These are phyloP conservation scores for Anastrepha obliqua DNA, from an alignment of 1,140 invertebrate genomes.

Conservation along the genomic window DNA sequence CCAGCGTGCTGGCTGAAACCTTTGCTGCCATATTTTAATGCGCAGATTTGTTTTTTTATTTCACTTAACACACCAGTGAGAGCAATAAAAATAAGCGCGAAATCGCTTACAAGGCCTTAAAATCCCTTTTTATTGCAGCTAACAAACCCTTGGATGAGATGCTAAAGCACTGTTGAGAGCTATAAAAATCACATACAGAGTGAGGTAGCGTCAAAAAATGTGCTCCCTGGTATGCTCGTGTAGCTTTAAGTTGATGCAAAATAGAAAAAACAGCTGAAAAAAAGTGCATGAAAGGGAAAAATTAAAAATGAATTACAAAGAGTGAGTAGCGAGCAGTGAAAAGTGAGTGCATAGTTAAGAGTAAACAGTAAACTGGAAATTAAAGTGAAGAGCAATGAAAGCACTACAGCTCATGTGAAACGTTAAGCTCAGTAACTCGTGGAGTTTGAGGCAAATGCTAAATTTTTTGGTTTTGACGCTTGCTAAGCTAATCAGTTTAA, in stretches of 20 bases:
- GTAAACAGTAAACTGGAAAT: not conserved
- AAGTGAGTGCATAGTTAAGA: not conserved
- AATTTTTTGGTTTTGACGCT: too few species aligned
- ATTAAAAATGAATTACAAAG: not conserved
- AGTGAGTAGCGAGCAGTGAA: not conserved
- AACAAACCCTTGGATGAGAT: not conserved
- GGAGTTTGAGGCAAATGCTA: not conserved
- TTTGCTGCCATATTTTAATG: not conserved
- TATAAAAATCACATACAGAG: conserved; percentile 6
- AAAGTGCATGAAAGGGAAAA: not conserved
- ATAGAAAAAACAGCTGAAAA: not conserved
- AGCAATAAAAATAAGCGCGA: conserved; percentile 12
- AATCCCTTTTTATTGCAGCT: conserved; percentile 35
- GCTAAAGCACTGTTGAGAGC: conserved; percentile 9
- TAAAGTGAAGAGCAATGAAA: conserved; percentile 13
- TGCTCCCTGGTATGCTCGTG: not conserved
- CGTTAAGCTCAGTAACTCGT: not conserved
- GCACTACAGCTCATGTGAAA: not conserved
- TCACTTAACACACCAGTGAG: not conserved
- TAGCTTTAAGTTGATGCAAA: conserved; percentile 16
- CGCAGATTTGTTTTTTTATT: conserved; percentile 9
- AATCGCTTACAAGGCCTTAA: conserved; percentile 38
- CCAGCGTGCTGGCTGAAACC: not conserved
- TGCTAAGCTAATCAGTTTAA: not conserved
- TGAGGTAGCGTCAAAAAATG: not conserved